phyloP scores from a whole-genome alignment of 2,888 invertebrate species.

The Maniola hyperantus region DNA sequence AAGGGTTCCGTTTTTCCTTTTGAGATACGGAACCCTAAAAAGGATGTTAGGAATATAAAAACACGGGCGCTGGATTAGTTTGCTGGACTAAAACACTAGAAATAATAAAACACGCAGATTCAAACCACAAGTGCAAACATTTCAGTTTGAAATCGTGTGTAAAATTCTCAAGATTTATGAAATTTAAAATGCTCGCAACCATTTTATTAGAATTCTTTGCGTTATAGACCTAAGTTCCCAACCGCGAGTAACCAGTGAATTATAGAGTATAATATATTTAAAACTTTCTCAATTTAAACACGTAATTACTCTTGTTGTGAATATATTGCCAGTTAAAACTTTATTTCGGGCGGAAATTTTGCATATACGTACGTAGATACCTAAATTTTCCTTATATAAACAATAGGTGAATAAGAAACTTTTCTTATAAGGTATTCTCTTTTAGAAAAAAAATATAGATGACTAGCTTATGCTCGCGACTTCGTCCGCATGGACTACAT shows the following conservation, averaged over 20 bases:
- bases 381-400: constrained; percentile 1
- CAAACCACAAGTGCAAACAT: not conserved
- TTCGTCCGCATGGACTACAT: too few relatives aligned
- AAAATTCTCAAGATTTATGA: not conserved
- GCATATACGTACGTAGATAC: constrained; percentile 6
- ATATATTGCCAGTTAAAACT: constrained; percentile 35
- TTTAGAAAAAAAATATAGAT: not conserved
- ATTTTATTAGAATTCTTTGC: constrained; percentile 24
- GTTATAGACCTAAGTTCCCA: constrained; percentile 17
- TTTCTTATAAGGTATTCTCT: not conserved
- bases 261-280: constrained; percentile 36
- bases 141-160: constrained; percentile 1
- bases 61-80: too few relatives aligned
- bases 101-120: too few relatives aligned
- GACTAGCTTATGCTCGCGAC: too few relatives aligned
- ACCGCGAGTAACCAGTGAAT: constrained; percentile 33
- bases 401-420: not conserved
- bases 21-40: too few relatives aligned
- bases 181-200: not conserved
- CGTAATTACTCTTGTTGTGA: constrained; percentile 41
- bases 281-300: constrained; percentile 40
- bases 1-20: too few relatives aligned
- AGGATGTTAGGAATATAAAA: too few relatives aligned
- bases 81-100: too few relatives aligned
- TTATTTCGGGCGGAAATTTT: constrained; percentile 37